Evolutionary conservation across 2,888 invertebrate species (phyloP).

Genomic region (Chymomyza caudatula): DNA sequence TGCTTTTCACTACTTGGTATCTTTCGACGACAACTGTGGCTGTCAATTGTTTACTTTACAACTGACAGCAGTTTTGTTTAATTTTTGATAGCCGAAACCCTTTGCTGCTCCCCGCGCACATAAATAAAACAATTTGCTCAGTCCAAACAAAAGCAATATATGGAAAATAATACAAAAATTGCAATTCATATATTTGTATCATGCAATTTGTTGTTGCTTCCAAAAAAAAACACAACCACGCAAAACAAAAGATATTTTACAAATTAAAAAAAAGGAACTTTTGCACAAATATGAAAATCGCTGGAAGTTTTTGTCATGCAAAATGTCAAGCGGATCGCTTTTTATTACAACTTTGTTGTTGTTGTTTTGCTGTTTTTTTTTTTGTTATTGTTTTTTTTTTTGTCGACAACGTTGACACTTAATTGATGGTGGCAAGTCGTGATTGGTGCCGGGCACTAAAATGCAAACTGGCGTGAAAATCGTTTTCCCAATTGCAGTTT

Average conservation of each 20-base stretch:
- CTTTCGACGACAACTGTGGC: conserved; percentile 9
- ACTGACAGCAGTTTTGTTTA: conserved; percentile 58
- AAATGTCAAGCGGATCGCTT: conserved; percentile 53
- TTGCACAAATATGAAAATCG: conserved; percentile 64
- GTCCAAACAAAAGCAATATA: not conserved
- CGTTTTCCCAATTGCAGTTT: conserved; percentile 67
- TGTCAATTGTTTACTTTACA: conserved; percentile 67
- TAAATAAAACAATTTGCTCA: conserved; percentile 40
- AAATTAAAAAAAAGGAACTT: conserved; percentile 58
- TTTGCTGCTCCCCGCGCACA: not conserved
- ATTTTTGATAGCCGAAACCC: conserved; percentile 25
- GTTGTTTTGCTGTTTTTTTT: conserved; percentile 24
- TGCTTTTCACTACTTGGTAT: not conserved
- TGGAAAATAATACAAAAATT: not conserved
- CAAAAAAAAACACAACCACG: not conserved
- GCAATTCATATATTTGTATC: not conserved
- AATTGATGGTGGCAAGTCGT: conserved; percentile 75
- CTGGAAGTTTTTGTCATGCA: conserved; percentile 46
- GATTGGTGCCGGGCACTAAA: conserved; percentile 67
- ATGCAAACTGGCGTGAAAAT: conserved; percentile 67
- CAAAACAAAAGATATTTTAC: conserved; percentile 24
- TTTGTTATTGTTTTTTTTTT: conserved; percentile 18
- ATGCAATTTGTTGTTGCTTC: conserved; percentile 7
- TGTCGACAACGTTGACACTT: conserved; percentile 58
- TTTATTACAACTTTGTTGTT: conserved; percentile 58